These are phyloP conservation scores for Salminus brasiliensis DNA, from an alignment of 2,113 vertebrate species.

Conservation along the genomic window DNA sequence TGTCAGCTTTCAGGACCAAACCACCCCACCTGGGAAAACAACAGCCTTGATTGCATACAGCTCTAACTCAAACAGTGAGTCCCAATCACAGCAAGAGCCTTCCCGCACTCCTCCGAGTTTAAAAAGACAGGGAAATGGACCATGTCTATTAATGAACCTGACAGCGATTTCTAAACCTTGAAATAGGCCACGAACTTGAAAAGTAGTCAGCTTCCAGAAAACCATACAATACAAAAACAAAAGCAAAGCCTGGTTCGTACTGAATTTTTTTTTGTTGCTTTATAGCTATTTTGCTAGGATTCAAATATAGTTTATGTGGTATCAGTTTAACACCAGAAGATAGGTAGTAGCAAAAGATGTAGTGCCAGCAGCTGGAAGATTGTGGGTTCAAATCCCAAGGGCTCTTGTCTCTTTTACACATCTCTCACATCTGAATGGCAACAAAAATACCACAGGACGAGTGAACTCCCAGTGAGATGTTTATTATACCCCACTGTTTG, in stretches of 20 bases:
- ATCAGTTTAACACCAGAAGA: too few species aligned
- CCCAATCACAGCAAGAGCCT: background rate
- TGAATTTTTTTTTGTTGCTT: too few species aligned
- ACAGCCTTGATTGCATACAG: slow-evolving; percentile 11
- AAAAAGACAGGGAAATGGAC: background rate
- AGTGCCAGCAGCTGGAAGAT: too few species aligned
- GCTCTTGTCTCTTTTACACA: too few species aligned
- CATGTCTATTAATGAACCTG: slow-evolving; percentile 15
- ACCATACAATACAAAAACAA: background rate
- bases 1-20: slow-evolving; percentile 16
- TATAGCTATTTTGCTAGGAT: too few species aligned
- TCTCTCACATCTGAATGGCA: too few species aligned
- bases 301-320: too few species aligned
- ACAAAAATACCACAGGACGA: too few species aligned
- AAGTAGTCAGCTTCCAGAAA: background rate
- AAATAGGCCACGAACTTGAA: background rate
- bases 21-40: slow-evolving; percentile 9
- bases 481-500: too few species aligned
- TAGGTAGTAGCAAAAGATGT: too few species aligned
- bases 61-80: background rate
- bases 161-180: slow-evolving; percentile 10
- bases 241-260: background rate
- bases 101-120: background rate
- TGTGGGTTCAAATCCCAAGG: too few species aligned
- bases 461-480: too few species aligned